Percentiles rank a stretch among this genome's conserved stretches.
Evolutionary conservation across 1,140 invertebrate genomes (phyloP).

Genomic region (Ephestia elutella): DNA sequence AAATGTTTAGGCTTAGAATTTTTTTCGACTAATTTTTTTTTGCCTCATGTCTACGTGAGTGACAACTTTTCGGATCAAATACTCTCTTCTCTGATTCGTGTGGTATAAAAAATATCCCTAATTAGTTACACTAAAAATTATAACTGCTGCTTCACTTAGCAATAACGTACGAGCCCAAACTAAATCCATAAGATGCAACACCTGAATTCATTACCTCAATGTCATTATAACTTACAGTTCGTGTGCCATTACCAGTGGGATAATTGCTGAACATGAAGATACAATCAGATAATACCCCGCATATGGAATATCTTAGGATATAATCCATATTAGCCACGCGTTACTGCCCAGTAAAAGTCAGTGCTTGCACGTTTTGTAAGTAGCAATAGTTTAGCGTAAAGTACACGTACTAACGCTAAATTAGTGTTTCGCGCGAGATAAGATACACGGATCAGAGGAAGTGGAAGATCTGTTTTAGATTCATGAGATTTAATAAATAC

Average conservation of each 20-base stretch:
- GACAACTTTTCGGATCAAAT: too few relatives aligned
- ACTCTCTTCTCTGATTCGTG: too few relatives aligned
- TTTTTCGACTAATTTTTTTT: too few relatives aligned
- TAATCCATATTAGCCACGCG: slow-evolving; percentile 1
- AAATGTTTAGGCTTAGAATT: too few relatives aligned
- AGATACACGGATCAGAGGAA: background rate
- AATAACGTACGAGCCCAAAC: too few relatives aligned
- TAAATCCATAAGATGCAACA: background rate
- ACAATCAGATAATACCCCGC: background rate
- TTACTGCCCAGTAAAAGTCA: background rate
- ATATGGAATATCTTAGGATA: background rate
- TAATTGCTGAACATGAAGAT: background rate
- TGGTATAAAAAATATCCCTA: too few relatives aligned
- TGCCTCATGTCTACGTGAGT: too few relatives aligned
- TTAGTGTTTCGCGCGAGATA: background rate
- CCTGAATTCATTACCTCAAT: background rate
- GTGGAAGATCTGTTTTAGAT: background rate
- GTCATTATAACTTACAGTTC: slow-evolving; percentile 3
- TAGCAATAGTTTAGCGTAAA: background rate
- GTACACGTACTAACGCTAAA: background rate
- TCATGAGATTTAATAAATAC: background rate
- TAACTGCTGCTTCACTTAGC: too few relatives aligned
- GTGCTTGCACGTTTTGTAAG: background rate
- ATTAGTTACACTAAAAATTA: too few relatives aligned
- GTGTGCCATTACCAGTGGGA: background rate